A percentile compares a stretch with the other conserved stretches of the same genome.
phyloP scores from a whole-genome alignment of 1,140 invertebrate genomes.

The Papilio dardanus region DNA sequence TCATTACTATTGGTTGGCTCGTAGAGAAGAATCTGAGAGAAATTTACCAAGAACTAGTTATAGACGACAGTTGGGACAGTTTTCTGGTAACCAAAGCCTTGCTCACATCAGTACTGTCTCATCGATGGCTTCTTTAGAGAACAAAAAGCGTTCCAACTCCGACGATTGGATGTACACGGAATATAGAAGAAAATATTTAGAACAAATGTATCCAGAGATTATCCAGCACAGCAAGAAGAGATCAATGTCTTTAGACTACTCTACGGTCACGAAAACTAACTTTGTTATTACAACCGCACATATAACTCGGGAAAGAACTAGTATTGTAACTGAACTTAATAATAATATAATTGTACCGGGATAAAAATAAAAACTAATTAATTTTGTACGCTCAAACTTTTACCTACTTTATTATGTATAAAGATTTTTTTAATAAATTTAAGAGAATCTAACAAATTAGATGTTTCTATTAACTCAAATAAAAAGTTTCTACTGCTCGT shows the following conservation, averaged over 20 bases:
- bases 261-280: slow-evolving; percentile 31
- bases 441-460: background rate
- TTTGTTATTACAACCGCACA: background rate
- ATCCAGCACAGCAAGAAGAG: slow-evolving; percentile 42
- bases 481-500: too few species aligned
- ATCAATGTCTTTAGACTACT: slow-evolving; percentile 62
- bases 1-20: slow-evolving; percentile 84
- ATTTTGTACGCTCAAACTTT: background rate
- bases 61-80: slow-evolving; percentile 57
- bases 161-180: slow-evolving; percentile 63
- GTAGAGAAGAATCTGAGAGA: slow-evolving; percentile 60
- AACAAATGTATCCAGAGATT: slow-evolving; percentile 41
- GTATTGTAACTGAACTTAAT: slow-evolving; percentile 21
- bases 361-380: background rate
- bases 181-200: slow-evolving; percentile 52
- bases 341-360: slow-evolving; percentile 27
- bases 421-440: background rate
- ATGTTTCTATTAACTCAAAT: background rate
- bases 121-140: slow-evolving; percentile 34
- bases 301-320: background rate
- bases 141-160: slow-evolving; percentile 61
- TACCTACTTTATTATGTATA: background rate
- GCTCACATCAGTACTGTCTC: slow-evolving; percentile 39
- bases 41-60: slow-evolving; percentile 52
- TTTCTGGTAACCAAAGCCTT: slow-evolving; percentile 53